Evolutionary conservation across 2,113 vertebrate genomes (phyloP), one percentile per base, ranked within the genome.

Genomic region (Elephantulus edwardii): DNA sequence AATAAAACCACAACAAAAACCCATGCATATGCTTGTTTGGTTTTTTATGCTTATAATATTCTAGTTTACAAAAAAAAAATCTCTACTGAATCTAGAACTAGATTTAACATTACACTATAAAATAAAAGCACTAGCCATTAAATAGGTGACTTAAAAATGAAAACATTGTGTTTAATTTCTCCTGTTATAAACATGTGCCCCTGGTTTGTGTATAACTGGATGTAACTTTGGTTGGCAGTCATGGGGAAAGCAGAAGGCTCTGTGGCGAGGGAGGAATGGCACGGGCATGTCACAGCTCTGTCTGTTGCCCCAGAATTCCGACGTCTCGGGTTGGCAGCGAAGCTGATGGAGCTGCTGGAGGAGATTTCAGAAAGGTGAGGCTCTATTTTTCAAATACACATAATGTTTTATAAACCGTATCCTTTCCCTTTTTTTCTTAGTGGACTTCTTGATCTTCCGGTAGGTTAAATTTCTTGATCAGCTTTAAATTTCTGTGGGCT

Each of bases 181-280:
- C 86, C 85, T 56, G 24, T 64, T 42, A 46, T 70, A 54, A 64
- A 72, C 79, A 71, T 33, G 30, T 33, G 14, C 48, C 33, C 40
- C 52, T 19, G 54, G 16, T 70, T n/a, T 14, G 3, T 42, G 38
- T 70, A 71, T 11, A 86, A 71, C 68, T 92, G 81, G 91, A 5
- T 76, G 5, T 22, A 90, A 12, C 7, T 86, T 94, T 0, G 66
- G 17, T 90, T 76, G 89, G 42, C 97, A 99, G 99, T 99, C 91
- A 99, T 99, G 99, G 99, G 99, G 9, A 99, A 99, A 97, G 99
- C 99, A 0, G 99, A 99, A 96, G 99, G 99, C 64, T 99, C 99
- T 0, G 99, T 99, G 90, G 98, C 99, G 0, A 97, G 99, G 35
- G 99, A 99, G 78, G 99, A 99, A 86, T 99, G 99, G 99, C 99